Base-by-base conservation (phyloP, 2,113 vertebrate species). In the Elephantulus edwardii region DNA sequence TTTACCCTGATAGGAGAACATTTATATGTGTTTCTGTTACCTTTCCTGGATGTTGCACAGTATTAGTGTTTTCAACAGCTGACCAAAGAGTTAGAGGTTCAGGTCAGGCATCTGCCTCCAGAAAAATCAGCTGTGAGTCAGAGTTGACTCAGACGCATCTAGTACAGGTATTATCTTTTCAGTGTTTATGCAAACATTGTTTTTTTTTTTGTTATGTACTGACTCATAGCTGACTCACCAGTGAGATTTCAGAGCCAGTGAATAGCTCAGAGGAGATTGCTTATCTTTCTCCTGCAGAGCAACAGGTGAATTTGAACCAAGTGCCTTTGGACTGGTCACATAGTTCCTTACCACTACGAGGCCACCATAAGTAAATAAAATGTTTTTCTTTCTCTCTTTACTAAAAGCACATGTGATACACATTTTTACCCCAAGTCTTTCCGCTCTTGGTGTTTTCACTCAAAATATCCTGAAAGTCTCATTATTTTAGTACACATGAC, bases 341-440 rank as follows among this genome's bases (percentile, higher is more conserved):
- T n/a, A n/a, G n/a, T n/a, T n/a, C n/a, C n/a, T n/a, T n/a, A n/a
- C n/a, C n/a, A n/a, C n/a, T n/a, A n/a, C n/a, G n/a, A n/a, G n/a
- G n/a, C n/a, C n/a, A n/a, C n/a, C 71, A 81, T 0, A 84, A 79
- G 52, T 66, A 85, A 78, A 78, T 44, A 83, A 75, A 56, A 88
- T 77, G 20, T 50, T 66, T 93, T 84, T 89, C 33, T 92, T 64
- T 91, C 66, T 60, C 19, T 30, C 33, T 83, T 86, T 92, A 42
- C 13, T 81, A 13, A 42, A 68, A 16, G 24, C 70, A 70, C 48
- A 87, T 86, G 88, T 93, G 42, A 22, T 24, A 40, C 10, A 86
- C 35, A 22, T 60, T 60, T 60, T 24, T 26, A 35, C 33, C 13
- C 5, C 64, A 35, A 35, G 14, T 35, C 19, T 68, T 87, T 86